Evolutionary conservation across 2,113 vertebrate species (phyloP).

Genomic region (Turnix velox): DNA sequence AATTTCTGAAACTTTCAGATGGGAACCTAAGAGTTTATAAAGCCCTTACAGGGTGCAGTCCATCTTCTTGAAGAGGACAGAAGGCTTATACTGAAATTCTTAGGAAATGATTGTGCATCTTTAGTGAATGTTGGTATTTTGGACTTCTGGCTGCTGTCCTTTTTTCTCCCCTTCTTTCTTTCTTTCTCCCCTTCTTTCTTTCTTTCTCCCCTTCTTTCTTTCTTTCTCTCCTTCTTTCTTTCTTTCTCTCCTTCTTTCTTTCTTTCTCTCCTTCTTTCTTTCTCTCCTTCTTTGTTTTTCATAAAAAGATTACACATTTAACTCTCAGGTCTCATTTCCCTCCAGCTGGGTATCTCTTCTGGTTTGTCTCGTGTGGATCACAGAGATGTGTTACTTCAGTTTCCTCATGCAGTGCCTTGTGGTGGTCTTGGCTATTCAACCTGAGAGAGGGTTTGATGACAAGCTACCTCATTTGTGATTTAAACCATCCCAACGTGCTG

Average conservation of each 20-base stretch:
- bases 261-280: no score
- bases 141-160: not conserved
- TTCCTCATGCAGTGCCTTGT: not conserved
- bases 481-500: not conserved
- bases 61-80: not conserved
- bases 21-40: not conserved
- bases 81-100: not conserved
- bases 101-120: not conserved
- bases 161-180: no score
- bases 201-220: no score
- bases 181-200: no score
- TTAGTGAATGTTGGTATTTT: not conserved
- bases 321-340: not conserved
- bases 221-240: no score
- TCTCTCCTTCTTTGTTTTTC: not conserved
- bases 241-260: no score
- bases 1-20: not conserved
- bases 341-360: not conserved
- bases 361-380: not conserved
- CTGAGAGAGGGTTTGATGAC: not conserved
- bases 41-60: fast-evolving
- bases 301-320: not conserved
- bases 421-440: not conserved
- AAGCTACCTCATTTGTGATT: not conserved
- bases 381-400: not conserved